These are phyloP conservation scores for Megaptera novaeangliae DNA, from an alignment of 2,113 vertebrate species.

Conservation along the genomic window DNA sequence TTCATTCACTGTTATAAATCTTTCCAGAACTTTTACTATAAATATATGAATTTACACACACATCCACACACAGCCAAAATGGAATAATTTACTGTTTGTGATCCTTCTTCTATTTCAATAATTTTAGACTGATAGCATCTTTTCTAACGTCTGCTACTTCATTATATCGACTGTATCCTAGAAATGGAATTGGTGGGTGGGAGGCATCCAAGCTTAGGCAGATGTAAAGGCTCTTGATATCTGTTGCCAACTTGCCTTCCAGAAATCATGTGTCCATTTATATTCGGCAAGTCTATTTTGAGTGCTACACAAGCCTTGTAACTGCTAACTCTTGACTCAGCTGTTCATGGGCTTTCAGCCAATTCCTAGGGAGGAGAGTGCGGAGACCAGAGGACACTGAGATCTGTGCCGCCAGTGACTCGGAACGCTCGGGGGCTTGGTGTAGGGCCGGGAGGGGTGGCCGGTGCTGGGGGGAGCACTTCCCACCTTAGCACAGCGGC, in stretches of 20 bases:
- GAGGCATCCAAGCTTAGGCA: not conserved
- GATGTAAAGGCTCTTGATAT: not conserved
- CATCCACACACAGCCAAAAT: not conserved
- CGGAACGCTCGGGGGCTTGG: not conserved
- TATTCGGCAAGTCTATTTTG: constrained; percentile 36
- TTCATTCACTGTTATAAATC: not conserved
- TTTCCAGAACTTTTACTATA: not conserved
- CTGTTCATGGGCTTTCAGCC: constrained; percentile 9
- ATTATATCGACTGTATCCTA: not conserved
- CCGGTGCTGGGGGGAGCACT: not conserved
- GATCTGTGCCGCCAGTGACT: not conserved
- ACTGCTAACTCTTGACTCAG: constrained; percentile 10
- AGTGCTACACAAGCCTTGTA: not conserved
- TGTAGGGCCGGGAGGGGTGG: not conserved
- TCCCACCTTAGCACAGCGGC: not conserved
- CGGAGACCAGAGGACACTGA: not conserved
- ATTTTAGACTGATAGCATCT: not conserved
- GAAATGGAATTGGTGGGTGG: not conserved
- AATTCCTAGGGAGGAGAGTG: not conserved
- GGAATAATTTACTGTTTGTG: not conserved
- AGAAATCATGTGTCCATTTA: not conserved
- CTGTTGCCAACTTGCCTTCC: constrained; percentile 26
- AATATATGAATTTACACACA: not conserved
- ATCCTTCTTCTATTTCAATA: not conserved
- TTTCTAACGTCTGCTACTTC: not conserved